Conservation (phyloP, 2,113 vertebrate species). For the Mormoops blainvillei region DNA sequence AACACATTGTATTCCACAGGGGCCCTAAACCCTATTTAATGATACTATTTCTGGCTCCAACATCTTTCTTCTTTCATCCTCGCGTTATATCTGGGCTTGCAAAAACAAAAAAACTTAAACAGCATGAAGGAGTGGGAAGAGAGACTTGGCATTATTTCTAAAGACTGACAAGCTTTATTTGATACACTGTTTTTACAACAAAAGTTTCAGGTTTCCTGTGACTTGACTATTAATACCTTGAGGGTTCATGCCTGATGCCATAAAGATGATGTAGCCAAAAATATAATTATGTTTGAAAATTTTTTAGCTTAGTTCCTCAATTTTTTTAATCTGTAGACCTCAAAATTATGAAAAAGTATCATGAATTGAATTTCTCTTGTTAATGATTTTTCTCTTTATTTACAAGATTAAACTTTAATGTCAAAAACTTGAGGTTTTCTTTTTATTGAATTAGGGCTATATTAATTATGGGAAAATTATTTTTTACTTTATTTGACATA, state of each 20-base stretch:
- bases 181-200: constrained; percentile 40
- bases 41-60: constrained; percentile 29
- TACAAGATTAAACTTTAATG: neutral
- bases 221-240: constrained; percentile 38
- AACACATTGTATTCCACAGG: constrained; percentile 26
- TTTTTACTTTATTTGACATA: neutral
- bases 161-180: constrained; percentile 47
- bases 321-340: constrained; percentile 46
- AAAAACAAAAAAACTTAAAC: constrained; percentile 37
- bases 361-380: neutral
- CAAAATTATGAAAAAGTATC: neutral
- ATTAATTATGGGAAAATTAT: neutral
- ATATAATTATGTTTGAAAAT: constrained; percentile 7
- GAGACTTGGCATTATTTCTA: constrained; percentile 33
- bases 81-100: constrained; percentile 16
- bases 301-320: neutral
- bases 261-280: constrained; percentile 35
- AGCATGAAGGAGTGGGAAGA: neutral
- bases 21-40: constrained; percentile 40
- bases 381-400: constrained; percentile 12
- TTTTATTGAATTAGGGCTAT: neutral
- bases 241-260: constrained; percentile 17
- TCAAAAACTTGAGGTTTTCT: neutral
- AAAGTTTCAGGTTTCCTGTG: constrained; percentile 44
- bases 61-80: constrained; percentile 38